Conservation (phyloP, 1,140 invertebrate genomes). For the Metopolophium dirhodum region DNA sequence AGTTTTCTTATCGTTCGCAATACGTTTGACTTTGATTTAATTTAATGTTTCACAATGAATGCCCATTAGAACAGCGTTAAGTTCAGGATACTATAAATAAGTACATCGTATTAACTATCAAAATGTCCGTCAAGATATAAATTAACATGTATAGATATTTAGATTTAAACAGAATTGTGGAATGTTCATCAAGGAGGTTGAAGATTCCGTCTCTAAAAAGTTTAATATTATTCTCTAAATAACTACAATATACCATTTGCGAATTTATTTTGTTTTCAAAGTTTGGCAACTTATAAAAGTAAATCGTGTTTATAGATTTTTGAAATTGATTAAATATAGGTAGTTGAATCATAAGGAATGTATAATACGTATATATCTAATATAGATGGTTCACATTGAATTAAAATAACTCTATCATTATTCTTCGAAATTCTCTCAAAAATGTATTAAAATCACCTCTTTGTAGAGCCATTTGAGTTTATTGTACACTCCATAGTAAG, state of each 20-base stretch:
- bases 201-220: background rate
- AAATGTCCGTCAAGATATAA: background rate
- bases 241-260: background rate
- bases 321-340: background rate
- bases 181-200: background rate
- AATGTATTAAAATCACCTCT: background rate
- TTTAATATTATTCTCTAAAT: background rate
- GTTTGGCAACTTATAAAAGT: background rate
- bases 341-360: background rate
- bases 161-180: background rate
- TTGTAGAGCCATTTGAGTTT: background rate
- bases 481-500: background rate
- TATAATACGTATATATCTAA: background rate
- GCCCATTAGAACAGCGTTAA: background rate
- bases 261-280: background rate
- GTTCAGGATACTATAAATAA: background rate
- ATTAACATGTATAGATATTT: background rate
- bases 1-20: background rate
- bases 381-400: background rate
- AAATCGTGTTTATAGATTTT: background rate
- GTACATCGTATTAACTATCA: background rate
- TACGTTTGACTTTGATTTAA: background rate
- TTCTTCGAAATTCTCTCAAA: background rate
- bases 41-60: background rate
- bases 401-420: background rate